A percentile compares a stretch with the other conserved stretches of the same genome.
phyloP scores from a whole-genome alignment of 2,113 vertebrate species.

The Phalacrocorax aristotelis region DNA sequence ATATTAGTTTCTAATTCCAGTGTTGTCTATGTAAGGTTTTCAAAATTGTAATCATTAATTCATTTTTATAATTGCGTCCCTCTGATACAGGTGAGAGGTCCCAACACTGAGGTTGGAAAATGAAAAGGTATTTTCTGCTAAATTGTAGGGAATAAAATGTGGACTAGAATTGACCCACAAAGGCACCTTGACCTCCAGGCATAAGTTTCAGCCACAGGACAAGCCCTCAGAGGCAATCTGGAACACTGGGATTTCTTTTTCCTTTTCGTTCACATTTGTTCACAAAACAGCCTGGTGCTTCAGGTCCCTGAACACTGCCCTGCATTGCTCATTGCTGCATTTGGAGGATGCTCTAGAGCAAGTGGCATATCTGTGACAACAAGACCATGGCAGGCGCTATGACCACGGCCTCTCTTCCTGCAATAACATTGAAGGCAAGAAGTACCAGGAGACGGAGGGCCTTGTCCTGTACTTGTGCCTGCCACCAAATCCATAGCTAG shows the following conservation, averaged over 20 bases:
- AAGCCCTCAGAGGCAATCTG: background rate
- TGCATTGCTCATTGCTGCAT: no score
- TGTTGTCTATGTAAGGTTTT: background rate
- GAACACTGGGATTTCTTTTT: background rate
- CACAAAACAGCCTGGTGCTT: background rate
- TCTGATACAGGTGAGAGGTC: background rate
- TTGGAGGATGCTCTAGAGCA: background rate
- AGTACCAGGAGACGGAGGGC: background rate
- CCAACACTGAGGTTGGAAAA: background rate
- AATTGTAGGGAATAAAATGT: background rate
- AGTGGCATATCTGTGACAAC: fast-evolving
- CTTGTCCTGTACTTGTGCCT: background rate
- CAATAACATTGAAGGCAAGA: background rate
- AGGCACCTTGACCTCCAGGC: background rate
- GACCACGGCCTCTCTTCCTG: fast-evolving
- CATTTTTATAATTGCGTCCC: background rate
- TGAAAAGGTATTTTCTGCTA: background rate
- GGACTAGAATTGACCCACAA: background rate
- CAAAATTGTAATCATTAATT: background rate
- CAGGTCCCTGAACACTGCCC: background rate
- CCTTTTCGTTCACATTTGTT: background rate
- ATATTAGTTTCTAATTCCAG: background rate
- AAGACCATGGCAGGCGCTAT: background rate
- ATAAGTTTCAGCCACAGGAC: background rate
- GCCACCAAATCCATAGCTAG: background rate